These are phyloP conservation scores for Chelonoidis abingdonii DNA, from an alignment of 2,113 vertebrate species.

Conservation along the genomic window DNA sequence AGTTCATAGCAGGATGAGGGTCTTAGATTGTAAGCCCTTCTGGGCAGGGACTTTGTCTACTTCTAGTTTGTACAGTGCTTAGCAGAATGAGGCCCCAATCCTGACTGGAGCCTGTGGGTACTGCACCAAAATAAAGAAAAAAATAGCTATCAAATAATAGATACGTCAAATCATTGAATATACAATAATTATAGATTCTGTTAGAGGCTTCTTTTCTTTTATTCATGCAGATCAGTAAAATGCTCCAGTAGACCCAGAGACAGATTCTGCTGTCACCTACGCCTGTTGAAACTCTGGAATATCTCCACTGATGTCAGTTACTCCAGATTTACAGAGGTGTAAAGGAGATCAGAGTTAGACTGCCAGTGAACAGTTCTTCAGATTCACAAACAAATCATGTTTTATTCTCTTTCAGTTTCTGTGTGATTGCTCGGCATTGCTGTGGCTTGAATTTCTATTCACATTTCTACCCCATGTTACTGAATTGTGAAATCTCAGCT, in stretches of 20 bases:
- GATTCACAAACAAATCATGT: neutral
- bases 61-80: neutral
- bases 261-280: neutral
- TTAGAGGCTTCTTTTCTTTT: neutral
- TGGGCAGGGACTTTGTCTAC: neutral
- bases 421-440: neutral
- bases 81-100: neutral
- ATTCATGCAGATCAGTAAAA: neutral
- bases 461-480: neutral
- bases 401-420: conserved; percentile 15
- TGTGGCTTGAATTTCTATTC: neutral
- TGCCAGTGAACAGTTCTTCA: neutral
- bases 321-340: neutral
- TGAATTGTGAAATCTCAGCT: conserved; percentile 22
- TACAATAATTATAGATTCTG: neutral
- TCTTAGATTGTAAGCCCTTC: neutral
- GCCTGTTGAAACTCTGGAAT: neutral
- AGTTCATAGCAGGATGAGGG: neutral
- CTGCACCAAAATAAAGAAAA: neutral
- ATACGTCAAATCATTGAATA: neutral
- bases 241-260: neutral
- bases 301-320: neutral
- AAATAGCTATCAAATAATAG: neutral
- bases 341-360: neutral
- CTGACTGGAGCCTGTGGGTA: neutral